phyloP scores from a whole-genome alignment of 2,113 vertebrate species.

The Neolamprologus sp. region DNA sequence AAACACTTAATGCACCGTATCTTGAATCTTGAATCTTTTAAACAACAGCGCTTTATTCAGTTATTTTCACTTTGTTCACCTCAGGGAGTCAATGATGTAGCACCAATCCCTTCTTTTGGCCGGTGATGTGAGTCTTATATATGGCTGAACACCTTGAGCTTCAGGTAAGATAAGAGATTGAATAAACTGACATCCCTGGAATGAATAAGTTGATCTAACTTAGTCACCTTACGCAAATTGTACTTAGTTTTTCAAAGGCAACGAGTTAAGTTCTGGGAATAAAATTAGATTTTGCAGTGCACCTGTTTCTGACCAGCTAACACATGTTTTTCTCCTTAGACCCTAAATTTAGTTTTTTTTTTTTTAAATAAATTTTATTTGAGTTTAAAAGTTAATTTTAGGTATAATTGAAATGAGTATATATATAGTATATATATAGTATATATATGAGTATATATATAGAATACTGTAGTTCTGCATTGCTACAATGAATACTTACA shows the following conservation, averaged over 20 bases:
- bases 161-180: background rate
- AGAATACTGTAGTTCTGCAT: background rate
- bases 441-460: background rate
- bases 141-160: background rate
- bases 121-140: background rate
- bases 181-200: background rate
- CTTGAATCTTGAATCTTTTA: background rate
- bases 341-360: background rate
- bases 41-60: background rate
- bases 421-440: too few species aligned
- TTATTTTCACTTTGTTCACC: background rate
- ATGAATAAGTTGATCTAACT: background rate
- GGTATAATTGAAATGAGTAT: background rate
- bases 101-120: background rate
- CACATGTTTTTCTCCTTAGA: background rate
- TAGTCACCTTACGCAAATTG: background rate
- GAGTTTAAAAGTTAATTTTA: background rate
- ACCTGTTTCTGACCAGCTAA: background rate
- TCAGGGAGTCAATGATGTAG: background rate
- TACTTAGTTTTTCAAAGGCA: background rate
- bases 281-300: background rate
- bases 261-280: background rate
- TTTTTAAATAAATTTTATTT: rapidly evolving
- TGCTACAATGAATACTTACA: background rate
- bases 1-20: too few species aligned